Evolutionary conservation across 2,797 vertebrate genomes (phyloP), one percentile per base, ranked within the genome.

Genomic region (Diglossa cyanea): DNA sequence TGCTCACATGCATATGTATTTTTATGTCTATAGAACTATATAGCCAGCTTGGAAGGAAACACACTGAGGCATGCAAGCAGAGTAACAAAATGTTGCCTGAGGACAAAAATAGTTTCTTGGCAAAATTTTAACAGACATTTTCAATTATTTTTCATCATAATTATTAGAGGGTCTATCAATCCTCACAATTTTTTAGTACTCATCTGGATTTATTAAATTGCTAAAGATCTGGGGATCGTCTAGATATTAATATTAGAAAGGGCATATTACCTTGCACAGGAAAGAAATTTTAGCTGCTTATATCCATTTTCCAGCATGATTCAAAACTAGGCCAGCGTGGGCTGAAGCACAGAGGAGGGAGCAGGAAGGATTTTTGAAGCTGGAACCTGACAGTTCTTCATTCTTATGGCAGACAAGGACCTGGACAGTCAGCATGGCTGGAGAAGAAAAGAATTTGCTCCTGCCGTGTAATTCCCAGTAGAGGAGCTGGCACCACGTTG

Each of bases 101-200:
- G 42, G 28, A 33, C 40, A 95, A 88, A 83, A 91, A 61, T 24
- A 71, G 15, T 68, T 93, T 53, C 24, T 81, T 63, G 66, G 44
- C 9, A 86, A 83, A 83, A 65, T 77, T 83, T 84, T 47, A 77
- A 57, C 7, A 39, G 19, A 8, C 6, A 23, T 70, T 93, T 95
- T 75, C 14, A n/a, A 3, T 39, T 68, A 61, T 62, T 70, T 70
- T 62, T 77, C 31, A 47, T 90, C 78, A 25, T 40, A 50, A 20
- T 65, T 40, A 37, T 39, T 48, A 71, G 71, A 70, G 13, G 10
- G 7, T 11, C 24, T 83, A 19, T 60, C 78, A 67, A 86, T 18
- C 40, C 6, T 57, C 3, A 2, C 13, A 23, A 2, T 31, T 48
- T 65, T 82, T 91, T 21, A 25, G 24, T 71, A 45, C 19, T 45